Evolutionary conservation across 2,888 invertebrate genomes (phyloP).

Genomic region (Stenchaetothrips biformis): DNA sequence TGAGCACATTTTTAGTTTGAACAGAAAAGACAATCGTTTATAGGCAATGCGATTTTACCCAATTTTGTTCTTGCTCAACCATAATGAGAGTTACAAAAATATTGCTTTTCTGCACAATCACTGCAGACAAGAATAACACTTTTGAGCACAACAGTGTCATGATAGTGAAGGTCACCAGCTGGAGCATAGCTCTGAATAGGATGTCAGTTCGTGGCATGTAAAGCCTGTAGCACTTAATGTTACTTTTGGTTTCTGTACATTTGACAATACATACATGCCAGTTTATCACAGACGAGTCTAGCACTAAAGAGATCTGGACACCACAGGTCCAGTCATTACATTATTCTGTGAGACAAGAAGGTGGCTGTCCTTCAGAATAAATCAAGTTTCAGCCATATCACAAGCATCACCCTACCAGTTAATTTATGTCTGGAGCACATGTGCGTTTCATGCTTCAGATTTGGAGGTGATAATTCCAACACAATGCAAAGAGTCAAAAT

Average conservation of each 20-base stretch:
- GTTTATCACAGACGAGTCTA: slow-evolving; percentile 14
- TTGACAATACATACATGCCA: neutral
- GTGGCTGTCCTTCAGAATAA: neutral
- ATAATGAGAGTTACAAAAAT: neutral
- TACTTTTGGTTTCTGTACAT: slow-evolving; percentile 22
- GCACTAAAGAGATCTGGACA: neutral
- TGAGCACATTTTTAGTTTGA: no score
- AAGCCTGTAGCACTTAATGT: neutral
- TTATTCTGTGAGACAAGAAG: neutral
- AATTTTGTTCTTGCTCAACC: neutral
- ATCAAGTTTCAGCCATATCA: neutral
- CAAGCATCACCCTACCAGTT: neutral
- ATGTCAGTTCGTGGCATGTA: neutral
- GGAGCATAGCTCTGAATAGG: neutral
- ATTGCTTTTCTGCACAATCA: no score
- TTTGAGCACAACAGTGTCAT: neutral
- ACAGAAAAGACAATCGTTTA: neutral
- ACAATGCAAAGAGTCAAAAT: neutral
- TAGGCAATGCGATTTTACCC: neutral
- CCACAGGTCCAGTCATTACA: neutral
- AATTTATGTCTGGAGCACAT: neutral
- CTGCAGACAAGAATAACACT: neutral
- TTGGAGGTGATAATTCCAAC: neutral
- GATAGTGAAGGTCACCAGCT: neutral
- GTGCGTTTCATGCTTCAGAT: neutral